Evolutionary conservation across 2,888 invertebrate genomes (phyloP).

Genomic region (Erebia epiphron): DNA sequence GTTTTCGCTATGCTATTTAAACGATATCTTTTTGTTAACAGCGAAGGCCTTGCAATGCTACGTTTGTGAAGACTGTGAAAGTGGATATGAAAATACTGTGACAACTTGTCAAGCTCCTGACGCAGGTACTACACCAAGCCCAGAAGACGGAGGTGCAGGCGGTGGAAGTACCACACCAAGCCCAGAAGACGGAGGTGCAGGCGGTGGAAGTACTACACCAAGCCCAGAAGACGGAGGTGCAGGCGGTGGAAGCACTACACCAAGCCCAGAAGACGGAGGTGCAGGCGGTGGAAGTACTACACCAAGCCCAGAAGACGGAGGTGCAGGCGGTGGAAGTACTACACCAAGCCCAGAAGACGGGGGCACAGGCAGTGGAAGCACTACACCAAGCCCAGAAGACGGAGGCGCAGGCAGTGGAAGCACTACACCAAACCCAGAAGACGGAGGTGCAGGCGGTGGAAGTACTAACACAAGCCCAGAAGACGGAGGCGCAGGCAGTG

Average conservation of each 20-base stretch:
- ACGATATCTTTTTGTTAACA: slow-evolving; percentile 36
- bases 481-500: not conserved
- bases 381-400: not conserved
- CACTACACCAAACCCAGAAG: not conserved
- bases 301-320: not conserved
- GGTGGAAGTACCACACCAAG: not conserved
- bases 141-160: not conserved
- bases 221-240: not conserved
- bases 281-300: not conserved
- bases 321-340: not conserved
- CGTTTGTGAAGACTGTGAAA: slow-evolving; percentile 54
- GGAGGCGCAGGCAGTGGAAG: not conserved
- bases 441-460: not conserved
- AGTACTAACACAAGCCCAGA: not conserved
- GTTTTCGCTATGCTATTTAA: not conserved
- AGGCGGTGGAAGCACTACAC: not conserved
- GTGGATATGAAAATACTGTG: slow-evolving; percentile 44
- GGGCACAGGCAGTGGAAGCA: not conserved
- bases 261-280: not conserved
- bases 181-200: not conserved
- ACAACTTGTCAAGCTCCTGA: slow-evolving; percentile 46
- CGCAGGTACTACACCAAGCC: not conserved
- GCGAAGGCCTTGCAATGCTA: slow-evolving; percentile 57
- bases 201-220: not conserved
- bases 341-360: not conserved